These are phyloP conservation scores for Tympanuchus pallidicinctus DNA, from an alignment of 2,113 vertebrate genomes.

Conservation along the genomic window DNA sequence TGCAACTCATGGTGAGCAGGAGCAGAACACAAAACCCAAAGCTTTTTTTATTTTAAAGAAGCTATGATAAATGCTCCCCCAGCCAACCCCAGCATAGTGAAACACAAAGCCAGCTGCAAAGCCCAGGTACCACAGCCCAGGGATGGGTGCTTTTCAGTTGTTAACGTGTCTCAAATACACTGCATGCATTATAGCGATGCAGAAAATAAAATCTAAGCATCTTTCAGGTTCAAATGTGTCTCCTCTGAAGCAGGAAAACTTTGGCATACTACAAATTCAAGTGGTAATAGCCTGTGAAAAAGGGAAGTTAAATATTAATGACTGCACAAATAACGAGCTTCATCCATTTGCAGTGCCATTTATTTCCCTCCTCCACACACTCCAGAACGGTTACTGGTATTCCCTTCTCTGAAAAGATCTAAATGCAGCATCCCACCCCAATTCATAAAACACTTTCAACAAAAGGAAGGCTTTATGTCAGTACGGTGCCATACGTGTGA, in stretches of 20 bases:
- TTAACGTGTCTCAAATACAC: background rate
- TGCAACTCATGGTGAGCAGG: background rate
- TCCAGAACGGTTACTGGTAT: background rate
- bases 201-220: background rate
- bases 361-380: background rate
- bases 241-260: background rate
- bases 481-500: fast-evolving
- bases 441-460: background rate
- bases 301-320: slow-evolving; percentile 72
- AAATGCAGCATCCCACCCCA: background rate
- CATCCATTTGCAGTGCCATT: slow-evolving; percentile 21
- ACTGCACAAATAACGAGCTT: slow-evolving; percentile 45
- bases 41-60: background rate
- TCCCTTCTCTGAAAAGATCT: background rate
- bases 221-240: background rate
- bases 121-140: background rate
- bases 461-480: background rate
- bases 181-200: background rate
- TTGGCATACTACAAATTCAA: slow-evolving; percentile 44
- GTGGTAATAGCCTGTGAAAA: slow-evolving; percentile 61
- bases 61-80: background rate
- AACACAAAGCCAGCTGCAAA: background rate
- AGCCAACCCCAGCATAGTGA: background rate
- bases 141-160: background rate
- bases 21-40: background rate